A percentile compares a stretch with the other conserved stretches of the same genome.
Conservation (phyloP, 2,888 invertebrate genomes). For the Cordilura impudica region DNA sequence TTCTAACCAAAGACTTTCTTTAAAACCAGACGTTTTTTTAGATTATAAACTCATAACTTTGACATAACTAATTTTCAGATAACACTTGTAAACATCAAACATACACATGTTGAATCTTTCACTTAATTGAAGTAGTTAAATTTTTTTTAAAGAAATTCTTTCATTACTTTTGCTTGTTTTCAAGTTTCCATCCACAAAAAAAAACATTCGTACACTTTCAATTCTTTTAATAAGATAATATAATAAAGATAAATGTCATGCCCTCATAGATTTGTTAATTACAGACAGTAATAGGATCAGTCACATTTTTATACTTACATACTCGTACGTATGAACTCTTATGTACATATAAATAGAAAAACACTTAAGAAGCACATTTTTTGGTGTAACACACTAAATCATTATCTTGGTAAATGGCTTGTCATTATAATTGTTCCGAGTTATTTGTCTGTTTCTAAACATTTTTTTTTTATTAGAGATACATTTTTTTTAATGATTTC, state of each 20-base stretch:
- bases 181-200: not conserved
- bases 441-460: slow-evolving; percentile 2
- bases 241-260: slow-evolving; percentile 22
- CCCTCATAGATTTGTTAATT: slow-evolving; percentile 43
- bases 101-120: not conserved
- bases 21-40: not conserved
- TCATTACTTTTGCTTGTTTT: not conserved
- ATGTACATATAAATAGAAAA: not conserved
- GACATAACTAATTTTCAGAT: not conserved
- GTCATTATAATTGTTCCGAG: slow-evolving; percentile 7
- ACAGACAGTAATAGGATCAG: slow-evolving; percentile 40
- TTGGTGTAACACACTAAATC: not conserved
- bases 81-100: no score
- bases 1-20: no score
- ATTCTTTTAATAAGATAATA: not conserved
- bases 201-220: not conserved
- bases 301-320: slow-evolving; percentile 19
- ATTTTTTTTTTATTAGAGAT: slow-evolving; percentile 14
- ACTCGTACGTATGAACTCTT: not conserved
- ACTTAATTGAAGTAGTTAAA: not conserved
- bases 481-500: not conserved
- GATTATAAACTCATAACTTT: not conserved
- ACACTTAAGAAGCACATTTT: not conserved
- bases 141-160: not conserved
- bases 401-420: not conserved